phyloP scores from a whole-genome alignment of 2,797 vertebrate species.

The Calcarius lapponicus region DNA sequence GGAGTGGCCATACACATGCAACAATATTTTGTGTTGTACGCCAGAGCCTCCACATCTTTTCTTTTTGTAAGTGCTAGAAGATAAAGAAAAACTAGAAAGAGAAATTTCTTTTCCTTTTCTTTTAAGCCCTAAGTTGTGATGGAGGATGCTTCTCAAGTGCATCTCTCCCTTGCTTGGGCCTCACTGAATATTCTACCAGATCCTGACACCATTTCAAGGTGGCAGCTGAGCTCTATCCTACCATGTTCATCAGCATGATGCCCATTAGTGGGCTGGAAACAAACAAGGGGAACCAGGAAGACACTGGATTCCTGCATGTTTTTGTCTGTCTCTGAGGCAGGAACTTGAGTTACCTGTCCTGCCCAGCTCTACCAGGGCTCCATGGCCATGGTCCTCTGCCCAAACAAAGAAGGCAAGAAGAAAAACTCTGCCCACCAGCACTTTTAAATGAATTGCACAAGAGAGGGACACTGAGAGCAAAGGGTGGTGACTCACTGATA shows the following conservation, averaged over 20 bases:
- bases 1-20: not conserved
- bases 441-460: rapidly evolving
- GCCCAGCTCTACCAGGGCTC: not conserved
- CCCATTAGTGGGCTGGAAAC: rapidly evolving
- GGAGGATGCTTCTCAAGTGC: not conserved
- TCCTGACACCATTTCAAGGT: not conserved
- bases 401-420: not conserved
- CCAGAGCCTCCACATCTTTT: not conserved
- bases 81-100: not conserved
- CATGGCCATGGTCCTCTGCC: too few species aligned
- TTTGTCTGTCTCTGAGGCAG: not conserved
- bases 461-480: not conserved
- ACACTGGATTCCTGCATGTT: rapidly evolving
- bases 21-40: not conserved
- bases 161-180: not conserved
- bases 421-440: not conserved
- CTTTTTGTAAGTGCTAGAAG: not conserved
- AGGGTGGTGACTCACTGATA: not conserved
- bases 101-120: not conserved
- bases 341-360: not conserved
- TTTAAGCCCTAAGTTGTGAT: not conserved
- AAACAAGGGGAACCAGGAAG: not conserved
- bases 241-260: rapidly evolving
- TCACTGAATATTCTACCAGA: not conserved
- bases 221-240: not conserved